Conservation (phyloP, 2,113 vertebrate species). For the Sclerurus mexicanus region DNA sequence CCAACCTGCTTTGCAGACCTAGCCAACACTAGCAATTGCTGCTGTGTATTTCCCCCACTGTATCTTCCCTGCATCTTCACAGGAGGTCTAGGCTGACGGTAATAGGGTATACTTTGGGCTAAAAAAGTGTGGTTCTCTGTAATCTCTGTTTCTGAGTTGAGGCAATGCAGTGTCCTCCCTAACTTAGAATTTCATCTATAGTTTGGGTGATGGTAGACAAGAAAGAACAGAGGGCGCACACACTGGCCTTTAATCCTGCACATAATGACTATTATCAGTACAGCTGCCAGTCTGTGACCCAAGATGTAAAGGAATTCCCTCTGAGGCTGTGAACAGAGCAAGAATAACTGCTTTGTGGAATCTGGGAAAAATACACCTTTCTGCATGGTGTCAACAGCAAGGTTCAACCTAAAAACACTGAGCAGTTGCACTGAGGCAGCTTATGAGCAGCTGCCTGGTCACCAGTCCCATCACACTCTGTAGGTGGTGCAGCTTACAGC, state of each 20-base stretch:
- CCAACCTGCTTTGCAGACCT: not conserved
- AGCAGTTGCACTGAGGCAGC: accelerated
- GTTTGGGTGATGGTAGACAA: not conserved
- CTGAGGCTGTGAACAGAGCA: not conserved
- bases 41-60: not conserved
- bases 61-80: not conserved
- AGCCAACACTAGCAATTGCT: not conserved
- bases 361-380: not conserved
- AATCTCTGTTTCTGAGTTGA: not conserved
- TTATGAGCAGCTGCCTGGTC: not conserved
- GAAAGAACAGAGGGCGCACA: not conserved
- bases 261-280: not conserved
- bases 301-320: not conserved
- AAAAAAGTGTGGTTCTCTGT: not conserved
- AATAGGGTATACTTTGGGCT: not conserved
- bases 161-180: not conserved
- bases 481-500: not conserved
- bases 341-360: not conserved
- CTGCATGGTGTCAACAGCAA: not conserved
- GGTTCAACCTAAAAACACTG: not conserved
- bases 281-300: not conserved
- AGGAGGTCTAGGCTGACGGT: not conserved
- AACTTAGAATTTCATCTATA: not conserved
- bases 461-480: accelerated
- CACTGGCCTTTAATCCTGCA: not conserved